phyloP scores from a whole-genome alignment of 2,113 vertebrate genomes.

The Nesoenas mayeri region DNA sequence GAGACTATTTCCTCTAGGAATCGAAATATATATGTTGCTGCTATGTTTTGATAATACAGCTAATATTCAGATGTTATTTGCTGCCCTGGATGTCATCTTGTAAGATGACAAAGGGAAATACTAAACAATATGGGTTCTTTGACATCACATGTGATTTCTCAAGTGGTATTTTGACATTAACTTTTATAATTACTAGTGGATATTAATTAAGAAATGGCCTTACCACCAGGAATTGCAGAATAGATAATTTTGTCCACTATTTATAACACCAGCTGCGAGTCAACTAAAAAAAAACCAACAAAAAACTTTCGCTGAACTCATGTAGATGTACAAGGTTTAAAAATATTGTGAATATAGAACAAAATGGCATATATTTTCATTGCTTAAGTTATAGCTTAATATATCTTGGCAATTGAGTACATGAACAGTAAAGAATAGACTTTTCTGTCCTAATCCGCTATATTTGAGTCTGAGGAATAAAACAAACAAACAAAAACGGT shows the following conservation, averaged over 20 bases:
- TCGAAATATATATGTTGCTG: neutral
- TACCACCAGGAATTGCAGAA: neutral
- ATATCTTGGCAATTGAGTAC: neutral
- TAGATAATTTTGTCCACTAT: neutral
- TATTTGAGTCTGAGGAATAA: neutral
- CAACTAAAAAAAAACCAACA: neutral
- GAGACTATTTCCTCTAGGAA: conserved; percentile 11
- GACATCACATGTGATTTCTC: neutral
- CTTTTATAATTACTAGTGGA: neutral
- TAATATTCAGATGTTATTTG: neutral
- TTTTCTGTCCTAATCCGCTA: neutral
- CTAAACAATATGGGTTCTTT: neutral
- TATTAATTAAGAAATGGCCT: neutral
- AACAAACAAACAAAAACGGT: fast-evolving
- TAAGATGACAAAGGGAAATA: neutral
- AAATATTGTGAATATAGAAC: neutral
- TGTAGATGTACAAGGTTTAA: neutral
- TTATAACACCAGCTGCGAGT: neutral
- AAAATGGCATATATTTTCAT: neutral
- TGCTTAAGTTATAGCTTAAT: neutral
- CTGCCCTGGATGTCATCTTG: neutral
- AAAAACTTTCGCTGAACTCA: neutral
- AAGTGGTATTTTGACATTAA: neutral
- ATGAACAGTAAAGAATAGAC: neutral
- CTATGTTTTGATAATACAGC: conserved; percentile 3